Percentiles rank a stretch among this genome's conserved stretches.
These are phyloP conservation scores for Latheticus oryzae DNA, from an alignment of 2,888 invertebrate species.

Conservation along the genomic window DNA sequence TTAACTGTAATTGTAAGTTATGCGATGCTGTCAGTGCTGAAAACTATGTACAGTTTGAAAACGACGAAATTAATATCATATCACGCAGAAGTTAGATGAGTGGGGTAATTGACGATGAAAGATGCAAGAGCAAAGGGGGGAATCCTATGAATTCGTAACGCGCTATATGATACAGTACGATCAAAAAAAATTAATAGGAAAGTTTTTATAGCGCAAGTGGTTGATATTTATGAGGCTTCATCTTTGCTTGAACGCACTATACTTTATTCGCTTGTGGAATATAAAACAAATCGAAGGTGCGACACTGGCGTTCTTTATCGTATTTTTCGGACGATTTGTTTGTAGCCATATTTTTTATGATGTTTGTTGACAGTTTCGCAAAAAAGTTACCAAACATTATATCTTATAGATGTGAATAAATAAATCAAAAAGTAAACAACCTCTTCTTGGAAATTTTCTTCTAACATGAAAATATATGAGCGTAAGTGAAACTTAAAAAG, in stretches of 20 bases:
- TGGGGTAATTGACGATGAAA: constrained; percentile 10
- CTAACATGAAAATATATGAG: no score
- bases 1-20: constrained; percentile 8
- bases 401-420: constrained; percentile 9
- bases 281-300: constrained; percentile 22
- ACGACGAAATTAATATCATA: constrained; percentile 12
- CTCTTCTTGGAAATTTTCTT: background rate
- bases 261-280: constrained; percentile 7
- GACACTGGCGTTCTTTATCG: constrained; percentile 6
- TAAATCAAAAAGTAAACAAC: constrained; percentile 5
- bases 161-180: constrained; percentile 9
- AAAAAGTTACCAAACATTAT: constrained; percentile 8
- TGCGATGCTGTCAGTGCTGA: background rate
- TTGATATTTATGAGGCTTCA: constrained; percentile 13
- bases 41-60: background rate
- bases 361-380: constrained; percentile 9
- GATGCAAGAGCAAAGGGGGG: constrained; percentile 1
- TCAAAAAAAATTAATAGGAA: constrained; percentile 15
- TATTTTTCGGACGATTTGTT: constrained; percentile 12
- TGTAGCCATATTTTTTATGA: constrained; percentile 6
- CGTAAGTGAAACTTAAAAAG: no score
- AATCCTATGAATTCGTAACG: constrained; percentile 18
- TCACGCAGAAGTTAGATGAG: constrained; percentile 9
- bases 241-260: no score
- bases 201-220: constrained; percentile 5